Base-by-base conservation (phyloP, 2,797 vertebrate species). In the Mallotus villosus region DNA sequence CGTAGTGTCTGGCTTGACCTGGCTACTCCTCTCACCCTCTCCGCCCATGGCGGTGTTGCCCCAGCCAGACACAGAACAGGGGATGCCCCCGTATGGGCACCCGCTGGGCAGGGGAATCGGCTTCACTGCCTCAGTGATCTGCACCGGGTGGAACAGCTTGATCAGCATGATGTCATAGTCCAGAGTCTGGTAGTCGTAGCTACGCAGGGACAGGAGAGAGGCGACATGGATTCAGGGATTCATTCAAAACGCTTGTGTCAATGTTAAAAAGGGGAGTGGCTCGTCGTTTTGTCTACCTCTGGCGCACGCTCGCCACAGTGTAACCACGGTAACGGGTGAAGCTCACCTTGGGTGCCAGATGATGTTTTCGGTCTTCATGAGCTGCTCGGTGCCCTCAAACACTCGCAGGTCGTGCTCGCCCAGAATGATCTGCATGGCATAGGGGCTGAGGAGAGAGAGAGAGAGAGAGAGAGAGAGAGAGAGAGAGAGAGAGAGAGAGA, bases 111-210 rank as follows among this genome's bases (percentile, higher is more conserved):
- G 66, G 1, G 84, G 0, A 60, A 92, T 81, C 17, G 84, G 90
- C 57, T 74, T 75, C 3, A 93, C 90, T 0, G 81, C 65, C 1
- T 72, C 8, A 0, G 85, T 91, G 74, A 90, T 69, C 78, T 78
- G 82, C 68, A 87, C 89, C 0, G 90, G 86, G 49, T 90, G 86
- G 80, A 63, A 92, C 62, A 93, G 84, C 81, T 93, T 91, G 79
- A 92, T 86, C 79, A 92, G 72, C 90, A 92, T 93, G 59, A 94
- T 90, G 78, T 92, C 89, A 2, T 80, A 90, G 83, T 93, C 90
- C 78, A 93, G 77, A 46, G 90, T 92, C 82, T 89, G 86, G 83
- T 93, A 92, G 82, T 94, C 78, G 66, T 91, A 93, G 69, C 90
- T 91, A 59, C 49, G n/a, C n/a, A 27, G 57, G 53, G 66, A 32